A percentile compares a stretch with the other conserved stretches of the same genome.
Conservation (phyloP, 2,113 vertebrate genomes). For the Sceloporus undulatus region DNA sequence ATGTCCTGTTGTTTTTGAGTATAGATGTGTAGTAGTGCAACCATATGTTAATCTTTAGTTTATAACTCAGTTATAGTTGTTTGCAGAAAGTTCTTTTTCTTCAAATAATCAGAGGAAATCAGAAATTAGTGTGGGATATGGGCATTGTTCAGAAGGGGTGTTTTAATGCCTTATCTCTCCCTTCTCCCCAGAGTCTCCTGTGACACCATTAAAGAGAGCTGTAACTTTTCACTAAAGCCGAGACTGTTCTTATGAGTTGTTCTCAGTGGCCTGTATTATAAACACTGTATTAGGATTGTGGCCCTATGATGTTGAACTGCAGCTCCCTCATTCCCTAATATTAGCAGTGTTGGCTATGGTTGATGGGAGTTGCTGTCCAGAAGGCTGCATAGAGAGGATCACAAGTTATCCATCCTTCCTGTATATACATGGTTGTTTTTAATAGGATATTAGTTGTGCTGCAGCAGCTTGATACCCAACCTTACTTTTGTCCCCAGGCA, state of each 20-base stretch:
- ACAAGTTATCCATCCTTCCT: too few relatives aligned
- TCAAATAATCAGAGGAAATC: background rate
- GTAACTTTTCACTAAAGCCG: background rate
- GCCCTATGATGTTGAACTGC: too few relatives aligned
- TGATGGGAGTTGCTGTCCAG: too few relatives aligned
- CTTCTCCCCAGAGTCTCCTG: background rate
- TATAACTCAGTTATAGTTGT: background rate
- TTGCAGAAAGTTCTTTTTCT: background rate
- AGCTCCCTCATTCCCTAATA: too few relatives aligned
- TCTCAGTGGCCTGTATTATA: background rate
- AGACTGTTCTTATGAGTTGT: background rate
- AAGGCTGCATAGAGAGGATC: too few relatives aligned
- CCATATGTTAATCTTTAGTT: background rate
- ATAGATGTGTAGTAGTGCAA: background rate
- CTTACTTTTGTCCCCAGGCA: too few relatives aligned
- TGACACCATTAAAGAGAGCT: background rate
- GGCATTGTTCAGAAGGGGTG: background rate
- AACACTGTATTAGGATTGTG: background rate
- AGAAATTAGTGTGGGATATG: background rate
- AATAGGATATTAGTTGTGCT: conserved; percentile 1
- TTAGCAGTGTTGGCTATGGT: too few relatives aligned
- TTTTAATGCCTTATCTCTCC: too few relatives aligned
- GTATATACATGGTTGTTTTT: background rate
- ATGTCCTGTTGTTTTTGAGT: background rate
- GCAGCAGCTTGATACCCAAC: background rate